Evolutionary conservation across 2,113 vertebrate species (phyloP), one percentile per base, ranked within the genome.

Genomic region (Paradoxurus hermaphroditus): DNA sequence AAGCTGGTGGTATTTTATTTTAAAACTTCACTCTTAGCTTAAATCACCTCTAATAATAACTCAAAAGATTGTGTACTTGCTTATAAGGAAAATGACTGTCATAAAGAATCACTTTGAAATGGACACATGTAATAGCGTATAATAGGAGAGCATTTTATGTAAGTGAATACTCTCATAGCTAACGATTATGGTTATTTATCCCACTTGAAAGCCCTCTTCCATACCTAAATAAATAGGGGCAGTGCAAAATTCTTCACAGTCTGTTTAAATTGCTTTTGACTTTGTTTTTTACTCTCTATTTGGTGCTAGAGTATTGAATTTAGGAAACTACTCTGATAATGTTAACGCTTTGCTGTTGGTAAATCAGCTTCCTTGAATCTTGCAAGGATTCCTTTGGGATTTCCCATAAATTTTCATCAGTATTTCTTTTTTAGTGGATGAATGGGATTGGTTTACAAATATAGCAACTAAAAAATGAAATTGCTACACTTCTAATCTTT

Each of bases 391-490:
- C 67, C 31, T 93, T 91, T 78, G 21, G n/a, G 11, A 41, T 59
- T 93, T 88, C 16, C 59, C 7, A 9, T 73, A 97, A 90, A 75
- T 59, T 87, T 59, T 78, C 18, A 75, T 87, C 27, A 63, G 14
- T 83, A 49, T 77, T 95, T 49, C 7, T 31, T 75, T 73, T 75
- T 59, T 62, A 25, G 15, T 70, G 51, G 29, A 5, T 10, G 5
- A 29, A 1, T 29, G n/a, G 10, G 2, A 65, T 25, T 88, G 53
- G 34, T 41, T 91, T 75, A 68, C 82, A 44, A 95, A 77, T 77
- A 93, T 10, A 96, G 46, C 49, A 94, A 87, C 41, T 86, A 63
- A 94, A 94, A 95, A 94, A 90, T 72, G 23, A 94, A 56, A 49
- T 91, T 97, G 15, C 19, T 83, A 82, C 25, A 73, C 94, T 91